phyloP scores from a whole-genome alignment of 2,113 vertebrate species.

The Taxidea taxus region DNA sequence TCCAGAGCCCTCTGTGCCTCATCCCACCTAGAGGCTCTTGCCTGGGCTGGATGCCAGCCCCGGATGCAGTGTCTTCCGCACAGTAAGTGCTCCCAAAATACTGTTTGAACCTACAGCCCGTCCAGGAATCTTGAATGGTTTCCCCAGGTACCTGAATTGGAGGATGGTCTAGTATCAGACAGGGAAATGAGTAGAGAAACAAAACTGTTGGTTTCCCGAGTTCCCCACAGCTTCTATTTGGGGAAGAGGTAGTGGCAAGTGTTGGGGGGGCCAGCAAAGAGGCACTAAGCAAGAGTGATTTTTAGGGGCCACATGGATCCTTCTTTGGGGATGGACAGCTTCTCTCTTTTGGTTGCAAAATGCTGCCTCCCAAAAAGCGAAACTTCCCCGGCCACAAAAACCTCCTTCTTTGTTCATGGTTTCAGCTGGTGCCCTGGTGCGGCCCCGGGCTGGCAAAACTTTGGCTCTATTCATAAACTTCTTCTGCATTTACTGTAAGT shows the following conservation, averaged over 20 bases:
- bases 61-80: neutral
- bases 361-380: neutral
- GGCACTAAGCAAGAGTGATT: neutral
- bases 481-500: neutral
- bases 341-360: neutral
- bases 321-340: neutral
- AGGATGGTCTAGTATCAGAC: neutral
- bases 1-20: neutral
- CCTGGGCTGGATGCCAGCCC: neutral
- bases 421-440: neutral
- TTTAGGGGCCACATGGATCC: neutral
- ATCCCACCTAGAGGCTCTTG: neutral
- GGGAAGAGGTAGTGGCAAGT: neutral
- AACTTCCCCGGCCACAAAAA: neutral
- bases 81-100: neutral
- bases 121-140: neutral
- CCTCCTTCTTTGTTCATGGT: neutral
- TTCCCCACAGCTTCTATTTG: neutral
- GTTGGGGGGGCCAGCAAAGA: no score
- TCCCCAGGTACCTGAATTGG: neutral
- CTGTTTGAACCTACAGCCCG: neutral
- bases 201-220: neutral
- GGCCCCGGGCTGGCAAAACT: neutral
- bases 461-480: neutral
- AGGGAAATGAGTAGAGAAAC: neutral